Evolutionary conservation across 2,797 vertebrate genomes (phyloP).

Genomic region (Neosilurus hyrtlii): DNA sequence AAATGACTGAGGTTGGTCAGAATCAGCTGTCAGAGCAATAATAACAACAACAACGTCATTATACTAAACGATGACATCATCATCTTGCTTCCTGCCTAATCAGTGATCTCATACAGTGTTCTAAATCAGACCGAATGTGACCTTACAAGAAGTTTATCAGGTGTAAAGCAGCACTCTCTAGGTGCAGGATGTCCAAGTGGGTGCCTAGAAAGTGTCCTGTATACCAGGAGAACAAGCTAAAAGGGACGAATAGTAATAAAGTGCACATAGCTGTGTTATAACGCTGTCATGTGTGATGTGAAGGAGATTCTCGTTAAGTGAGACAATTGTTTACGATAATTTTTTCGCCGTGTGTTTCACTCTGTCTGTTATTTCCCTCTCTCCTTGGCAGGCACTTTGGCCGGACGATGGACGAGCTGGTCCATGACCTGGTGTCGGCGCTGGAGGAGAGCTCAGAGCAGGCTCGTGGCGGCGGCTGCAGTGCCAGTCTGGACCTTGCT

Average conservation of each 20-base stretch:
- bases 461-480: conserved; percentile 89
- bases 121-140: neutral
- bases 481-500: conserved; percentile 89
- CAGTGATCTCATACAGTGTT: too few relatives aligned
- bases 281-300: neutral
- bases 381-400: conserved; percentile 84
- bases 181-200: neutral
- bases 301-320: too few relatives aligned
- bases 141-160: neutral
- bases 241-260: neutral
- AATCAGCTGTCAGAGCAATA: neutral
- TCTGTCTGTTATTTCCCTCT: too few relatives aligned
- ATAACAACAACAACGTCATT: neutral
- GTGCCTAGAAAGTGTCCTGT: neutral
- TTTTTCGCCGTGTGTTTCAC: too few relatives aligned
- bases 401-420: conserved; percentile 97
- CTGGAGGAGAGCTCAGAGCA: conserved; percentile 88
- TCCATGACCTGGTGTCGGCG: conserved; percentile 96
- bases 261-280: neutral
- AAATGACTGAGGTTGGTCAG: neutral
- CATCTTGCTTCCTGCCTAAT: neutral
- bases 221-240: neutral
- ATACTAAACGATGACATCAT: neutral
- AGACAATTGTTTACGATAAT: too few relatives aligned
- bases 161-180: neutral